Evolutionary conservation across 2,113 vertebrate species (phyloP).

Genomic region (Larimichthys crocea): DNA sequence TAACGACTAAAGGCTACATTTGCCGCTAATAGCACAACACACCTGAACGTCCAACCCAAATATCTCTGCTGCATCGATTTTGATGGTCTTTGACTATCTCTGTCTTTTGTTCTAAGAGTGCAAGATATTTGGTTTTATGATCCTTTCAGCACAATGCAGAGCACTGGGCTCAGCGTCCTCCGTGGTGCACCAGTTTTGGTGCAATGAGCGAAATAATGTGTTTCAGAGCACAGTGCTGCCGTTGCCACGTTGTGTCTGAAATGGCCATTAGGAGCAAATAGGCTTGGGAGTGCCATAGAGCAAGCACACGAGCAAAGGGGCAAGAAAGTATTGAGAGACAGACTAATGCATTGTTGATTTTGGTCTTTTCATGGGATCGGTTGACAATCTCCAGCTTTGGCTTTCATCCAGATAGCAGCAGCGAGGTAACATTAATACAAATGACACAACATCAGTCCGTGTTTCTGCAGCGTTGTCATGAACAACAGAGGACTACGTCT

Average conservation of each 20-base stretch:
- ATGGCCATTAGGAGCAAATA: not conserved
- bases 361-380: not conserved
- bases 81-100: not conserved
- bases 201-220: too few species aligned
- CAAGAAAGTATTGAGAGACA: not conserved
- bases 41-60: not conserved
- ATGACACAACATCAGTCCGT: not conserved
- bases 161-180: too few species aligned
- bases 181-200: too few species aligned
- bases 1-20: not conserved
- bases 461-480: constrained; percentile 14
- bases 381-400: not conserved
- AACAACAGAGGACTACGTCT: constrained; percentile 32
- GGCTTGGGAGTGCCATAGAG: not conserved
- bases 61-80: not conserved
- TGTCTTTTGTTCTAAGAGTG: not conserved
- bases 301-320: not conserved
- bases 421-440: not conserved
- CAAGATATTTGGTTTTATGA: too few species aligned
- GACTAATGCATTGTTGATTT: not conserved
- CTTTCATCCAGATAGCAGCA: constrained; percentile 6
- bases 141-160: too few species aligned
- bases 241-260: too few species aligned
- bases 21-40: not conserved
- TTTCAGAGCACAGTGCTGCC: too few species aligned